Evolutionary conservation across 2,113 vertebrate species (phyloP).

Genomic region (Irena cyanogastra): DNA sequence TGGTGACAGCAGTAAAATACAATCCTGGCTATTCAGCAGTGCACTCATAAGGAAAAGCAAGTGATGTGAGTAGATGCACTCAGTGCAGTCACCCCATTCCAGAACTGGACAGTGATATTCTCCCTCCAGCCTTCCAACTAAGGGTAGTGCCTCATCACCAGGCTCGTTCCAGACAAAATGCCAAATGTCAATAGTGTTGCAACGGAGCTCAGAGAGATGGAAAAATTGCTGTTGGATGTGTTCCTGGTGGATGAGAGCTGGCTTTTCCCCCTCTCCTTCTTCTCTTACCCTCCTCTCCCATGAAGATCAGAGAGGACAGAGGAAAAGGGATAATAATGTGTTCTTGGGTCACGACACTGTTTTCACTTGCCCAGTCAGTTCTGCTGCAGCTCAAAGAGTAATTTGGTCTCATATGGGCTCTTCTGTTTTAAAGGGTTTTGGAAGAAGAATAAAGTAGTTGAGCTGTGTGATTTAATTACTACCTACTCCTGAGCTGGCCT

Average conservation of each 20-base stretch:
- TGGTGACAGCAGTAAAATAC: not conserved
- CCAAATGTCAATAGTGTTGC: conserved; percentile 50
- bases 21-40: not conserved
- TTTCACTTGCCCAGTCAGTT: not conserved
- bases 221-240: conserved; percentile 7
- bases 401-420: not conserved
- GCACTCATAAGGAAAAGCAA: not conserved
- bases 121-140: not conserved
- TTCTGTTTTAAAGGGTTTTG: not conserved
- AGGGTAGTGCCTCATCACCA: conserved; percentile 21
- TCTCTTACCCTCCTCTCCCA: not conserved
- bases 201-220: not conserved
- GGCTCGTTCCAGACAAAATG: conserved; percentile 47
- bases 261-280: not conserved
- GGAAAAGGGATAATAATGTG: not conserved
- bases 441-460: not conserved
- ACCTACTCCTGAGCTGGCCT: not conserved
- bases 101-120: not conserved
- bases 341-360: not conserved
- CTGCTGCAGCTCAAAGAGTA: not conserved
- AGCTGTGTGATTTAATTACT: not conserved
- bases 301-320: not conserved
- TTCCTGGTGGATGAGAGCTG: conserved; percentile 3
- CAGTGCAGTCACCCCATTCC: not conserved
- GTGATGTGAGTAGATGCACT: not conserved